Conservation (phyloP, 2,888 invertebrate genomes). For the Melipona bicolor region DNA sequence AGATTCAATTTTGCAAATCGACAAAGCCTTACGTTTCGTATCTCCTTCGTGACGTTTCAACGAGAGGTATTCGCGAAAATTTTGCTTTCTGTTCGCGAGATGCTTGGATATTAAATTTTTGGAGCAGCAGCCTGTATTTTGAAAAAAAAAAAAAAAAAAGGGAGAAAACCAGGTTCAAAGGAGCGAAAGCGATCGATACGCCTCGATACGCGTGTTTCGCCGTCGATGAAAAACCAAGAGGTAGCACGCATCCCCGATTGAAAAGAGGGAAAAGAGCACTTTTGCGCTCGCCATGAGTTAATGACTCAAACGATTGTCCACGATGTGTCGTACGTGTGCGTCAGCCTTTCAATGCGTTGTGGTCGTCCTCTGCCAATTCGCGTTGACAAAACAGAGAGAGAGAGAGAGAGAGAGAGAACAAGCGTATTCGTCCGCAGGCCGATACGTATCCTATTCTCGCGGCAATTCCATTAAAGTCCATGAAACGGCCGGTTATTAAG, state of each 20-base stretch:
- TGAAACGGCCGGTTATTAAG: constrained; percentile 52
- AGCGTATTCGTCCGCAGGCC: background rate
- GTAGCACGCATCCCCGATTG: background rate
- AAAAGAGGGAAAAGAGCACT: background rate
- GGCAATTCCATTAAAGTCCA: constrained; percentile 58
- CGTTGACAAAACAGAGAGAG: background rate
- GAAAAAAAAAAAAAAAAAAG: too few species aligned
- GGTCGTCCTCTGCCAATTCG: background rate
- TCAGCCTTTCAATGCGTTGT: background rate
- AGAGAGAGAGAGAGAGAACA: background rate
- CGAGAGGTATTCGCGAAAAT: too few species aligned
- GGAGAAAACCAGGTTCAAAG: background rate
- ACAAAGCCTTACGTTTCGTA: too few species aligned
- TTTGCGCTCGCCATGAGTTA: background rate
- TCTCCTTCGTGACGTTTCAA: too few species aligned
- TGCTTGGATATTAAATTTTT: too few species aligned
- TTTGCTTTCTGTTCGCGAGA: too few species aligned
- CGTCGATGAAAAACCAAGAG: background rate
- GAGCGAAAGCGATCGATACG: background rate
- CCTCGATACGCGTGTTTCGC: background rate
- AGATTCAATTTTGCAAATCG: too few species aligned
- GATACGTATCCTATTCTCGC: constrained; percentile 26
- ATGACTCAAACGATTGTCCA: background rate
- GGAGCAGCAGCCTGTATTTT: too few species aligned
- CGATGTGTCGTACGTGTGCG: background rate